Evolutionary conservation across 1,140 invertebrate species (phyloP), one percentile per base, ranked within the genome.

Genomic region (Bombus ignitus): DNA sequence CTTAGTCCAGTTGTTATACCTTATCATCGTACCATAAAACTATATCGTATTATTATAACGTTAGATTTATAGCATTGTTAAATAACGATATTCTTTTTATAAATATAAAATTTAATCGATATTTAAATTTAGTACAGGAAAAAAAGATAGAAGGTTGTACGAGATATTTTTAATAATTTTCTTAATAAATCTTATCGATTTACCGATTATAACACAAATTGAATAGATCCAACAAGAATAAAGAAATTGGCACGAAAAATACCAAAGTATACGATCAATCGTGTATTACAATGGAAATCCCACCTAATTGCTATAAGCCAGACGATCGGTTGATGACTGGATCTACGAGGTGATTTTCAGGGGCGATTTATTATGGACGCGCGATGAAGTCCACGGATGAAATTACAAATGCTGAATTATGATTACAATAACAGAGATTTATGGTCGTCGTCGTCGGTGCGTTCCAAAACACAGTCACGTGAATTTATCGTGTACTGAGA

Each of bases 271-370:
- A 53, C 18, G 47, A 53, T 53, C 18, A 6, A 53, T 53, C 44
- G 10, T 35, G 53, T 42, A 15, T 37, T 42, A 47, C 39, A 53
- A 83, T 44, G 47, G 22, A 86, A 35, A 86, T 72, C 3, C 57
- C 62, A 53, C 42, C 66, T 65, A 68, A 66, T 37, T n/a, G 71
- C 62, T n/a, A 78, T 73, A 81, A 88, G 68, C 25, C 18, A n/a
- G 44, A 22, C 32, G 53, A 87, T 62, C 62, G 8, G 15, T 68
- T 18, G 70, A 28, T 74, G 59, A 44, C 44, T 42, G 44, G 35
- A 66, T 47, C 32, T 66, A 15, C 9, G 6, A 25, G 28, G 81
- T 39, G 62, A 47, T 76, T 37, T 76, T n/a, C 12, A 4, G 28
- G 3, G 22, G 15, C 42, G 42, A 83, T 75, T 66, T 75, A 53